Evolutionary conservation across 2,797 vertebrate genomes (phyloP), one percentile per base, ranked within the genome.

Genomic region (Champsocephalus gunnari): DNA sequence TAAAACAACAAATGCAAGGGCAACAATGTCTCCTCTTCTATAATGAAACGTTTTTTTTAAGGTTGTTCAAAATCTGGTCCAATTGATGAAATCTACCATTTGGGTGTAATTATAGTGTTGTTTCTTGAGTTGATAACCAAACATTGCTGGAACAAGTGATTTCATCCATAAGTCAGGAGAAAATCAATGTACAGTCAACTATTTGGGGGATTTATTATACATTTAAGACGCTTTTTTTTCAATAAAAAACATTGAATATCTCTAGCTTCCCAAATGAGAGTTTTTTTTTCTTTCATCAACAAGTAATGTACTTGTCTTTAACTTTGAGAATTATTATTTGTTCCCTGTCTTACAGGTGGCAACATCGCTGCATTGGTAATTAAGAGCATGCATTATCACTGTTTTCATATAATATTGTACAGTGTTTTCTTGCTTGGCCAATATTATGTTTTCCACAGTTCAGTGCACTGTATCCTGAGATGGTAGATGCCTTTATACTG

Each of bases 401-500:
- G 16, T 11, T 44, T 63, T 47, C 28, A 53, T 19, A 43, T 34
- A 59, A 16, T 49, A 17, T 12, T n/a, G 38, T 19, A 3, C 41
- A 66, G 17, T 44, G 2, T 73, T 65, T 50, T 49, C 32, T 64
- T 58, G 11, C n/a, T 12, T 63, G 47, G 9, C 70, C 9, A 24
- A 59, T 43, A 4, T 50, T 51, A 34, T 44, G 48, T 73, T 60
- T 9, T 67, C 77, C 64, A 7, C 69, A 97, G 96, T 95, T 96
- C 66, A 88, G 91, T 58, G 91, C 94, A 5, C 28, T 94, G 75
- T 97, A 95, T 82, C 96, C 96, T 0, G 95, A 97, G 85, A 94
- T 96, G 95, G 95, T 96, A 79, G 94, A 96, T 11, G 92, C 89
- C 10, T 49, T 97, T 28, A 75, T 97, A 72, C 84, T 96, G 32